A percentile compares a stretch with the other conserved stretches of the same genome.
Conservation (phyloP, 2,113 vertebrate genomes). For the human (Homo sapiens) region DNA sequence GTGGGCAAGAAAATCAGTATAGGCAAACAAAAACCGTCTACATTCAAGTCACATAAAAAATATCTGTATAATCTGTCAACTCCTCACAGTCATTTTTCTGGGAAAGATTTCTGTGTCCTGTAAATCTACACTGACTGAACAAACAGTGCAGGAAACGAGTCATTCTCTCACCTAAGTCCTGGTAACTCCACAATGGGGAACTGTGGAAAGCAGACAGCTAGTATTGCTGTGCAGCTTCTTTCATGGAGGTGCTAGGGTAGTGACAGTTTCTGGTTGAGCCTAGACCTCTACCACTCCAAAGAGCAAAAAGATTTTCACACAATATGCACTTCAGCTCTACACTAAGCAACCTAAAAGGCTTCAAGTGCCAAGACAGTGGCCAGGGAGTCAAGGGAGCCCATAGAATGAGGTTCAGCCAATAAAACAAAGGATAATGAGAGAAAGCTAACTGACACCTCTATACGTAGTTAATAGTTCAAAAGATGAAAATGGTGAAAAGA, state of each 20-base stretch:
- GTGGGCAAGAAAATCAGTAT: not conserved
- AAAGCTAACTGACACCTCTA: slow-evolving; percentile 32
- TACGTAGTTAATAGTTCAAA: not conserved
- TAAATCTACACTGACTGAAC: slow-evolving; percentile 33
- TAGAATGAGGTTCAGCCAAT: not conserved
- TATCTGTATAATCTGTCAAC: not conserved
- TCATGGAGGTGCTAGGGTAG: not conserved
- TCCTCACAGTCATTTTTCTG: slow-evolving; percentile 15
- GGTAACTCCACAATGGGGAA: not conserved
- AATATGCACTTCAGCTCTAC: slow-evolving; percentile 13
- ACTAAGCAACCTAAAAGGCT: slow-evolving; percentile 28
- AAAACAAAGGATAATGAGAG: slow-evolving; percentile 16
- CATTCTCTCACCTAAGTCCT: not conserved
- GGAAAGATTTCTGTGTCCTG: not conserved
- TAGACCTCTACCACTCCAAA: not conserved
- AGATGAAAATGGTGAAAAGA: slow-evolving; percentile 10
- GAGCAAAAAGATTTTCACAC: not conserved
- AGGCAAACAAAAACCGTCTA: slow-evolving; percentile 27
- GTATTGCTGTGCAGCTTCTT: not conserved
- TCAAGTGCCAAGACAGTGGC: not conserved
- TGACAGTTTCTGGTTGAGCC: not conserved
- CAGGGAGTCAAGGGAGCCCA: slow-evolving; percentile 19
- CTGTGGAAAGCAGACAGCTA: not conserved
- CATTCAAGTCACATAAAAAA: slow-evolving; percentile 54
- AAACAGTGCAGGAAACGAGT: not conserved